Percentiles rank a stretch among this genome's conserved stretches.
These are phyloP conservation scores for Reticulitermes lucifugus DNA, from an alignment of 2,888 invertebrate species.

Conservation along the genomic window DNA sequence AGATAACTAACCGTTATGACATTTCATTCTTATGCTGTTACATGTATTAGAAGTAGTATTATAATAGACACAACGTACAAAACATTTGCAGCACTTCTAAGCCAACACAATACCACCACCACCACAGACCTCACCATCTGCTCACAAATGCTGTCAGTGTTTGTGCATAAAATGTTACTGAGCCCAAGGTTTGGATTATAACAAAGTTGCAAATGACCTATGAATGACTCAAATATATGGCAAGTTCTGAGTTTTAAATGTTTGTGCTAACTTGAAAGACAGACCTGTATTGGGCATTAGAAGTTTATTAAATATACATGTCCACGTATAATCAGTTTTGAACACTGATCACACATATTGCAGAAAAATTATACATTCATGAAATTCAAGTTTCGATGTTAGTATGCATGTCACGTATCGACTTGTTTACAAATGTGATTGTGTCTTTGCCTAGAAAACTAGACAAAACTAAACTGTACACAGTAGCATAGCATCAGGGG, in stretches of 20 bases:
- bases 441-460: slow-evolving; percentile 15
- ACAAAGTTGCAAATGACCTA: too few species aligned
- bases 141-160: not conserved
- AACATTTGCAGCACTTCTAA: not conserved
- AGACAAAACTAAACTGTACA: not conserved
- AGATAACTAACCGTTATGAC: not conserved
- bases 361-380: not conserved
- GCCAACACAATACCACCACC: too few species aligned
- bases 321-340: not conserved
- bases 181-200: too few species aligned
- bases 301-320: not conserved
- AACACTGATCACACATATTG: not conserved
- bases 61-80: not conserved
- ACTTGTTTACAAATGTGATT: slow-evolving; percentile 15
- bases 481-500: not conserved
- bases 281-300: not conserved
- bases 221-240: not conserved
- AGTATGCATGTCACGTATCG: not conserved
- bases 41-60: not conserved
- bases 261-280: not conserved
- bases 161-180: not conserved
- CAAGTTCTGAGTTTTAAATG: not conserved
- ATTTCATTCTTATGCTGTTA: not conserved
- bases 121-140: too few species aligned
- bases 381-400: not conserved